phyloP scores from a whole-genome alignment of 35 echinoderm and acorn worm genomes.

The Eucidaris tribuloides region DNA sequence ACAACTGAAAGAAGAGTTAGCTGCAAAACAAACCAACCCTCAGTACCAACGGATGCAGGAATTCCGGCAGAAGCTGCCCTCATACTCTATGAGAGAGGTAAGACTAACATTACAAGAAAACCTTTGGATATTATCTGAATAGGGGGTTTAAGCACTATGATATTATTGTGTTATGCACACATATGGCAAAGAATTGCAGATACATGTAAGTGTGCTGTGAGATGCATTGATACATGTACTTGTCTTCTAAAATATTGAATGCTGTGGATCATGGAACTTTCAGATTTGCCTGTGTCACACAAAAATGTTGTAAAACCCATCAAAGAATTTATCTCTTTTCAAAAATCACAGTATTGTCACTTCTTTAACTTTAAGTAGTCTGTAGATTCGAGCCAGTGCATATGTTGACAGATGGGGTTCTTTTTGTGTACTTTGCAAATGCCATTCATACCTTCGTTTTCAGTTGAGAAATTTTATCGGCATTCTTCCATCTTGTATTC shows the following conservation, averaged over 20 bases:
- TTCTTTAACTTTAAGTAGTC: too few species aligned
- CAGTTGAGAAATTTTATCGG: too few species aligned
- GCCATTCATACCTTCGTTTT: too few species aligned
- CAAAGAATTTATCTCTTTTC: too few species aligned
- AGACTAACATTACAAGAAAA: not conserved
- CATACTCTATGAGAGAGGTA: conserved; percentile 85
- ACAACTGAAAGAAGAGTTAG: conserved; percentile 33
- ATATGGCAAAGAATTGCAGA: not conserved
- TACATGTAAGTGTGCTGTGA: not conserved
- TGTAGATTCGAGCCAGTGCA: too few species aligned
- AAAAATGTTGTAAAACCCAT: too few species aligned
- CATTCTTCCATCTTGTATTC: too few species aligned
- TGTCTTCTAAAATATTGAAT: not conserved
- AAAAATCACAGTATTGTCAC: too few species aligned
- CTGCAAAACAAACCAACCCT: conserved; percentile 39
- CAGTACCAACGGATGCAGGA: conserved; percentile 67
- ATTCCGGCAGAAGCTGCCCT: conserved; percentile 85
- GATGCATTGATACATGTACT: not conserved
- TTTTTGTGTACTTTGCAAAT: too few species aligned
- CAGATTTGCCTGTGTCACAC: not conserved
- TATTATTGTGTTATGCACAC: not conserved
- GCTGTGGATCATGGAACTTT: not conserved
- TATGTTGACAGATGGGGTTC: too few species aligned
- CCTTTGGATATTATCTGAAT: not conserved
- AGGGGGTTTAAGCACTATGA: not conserved